Conservation (phyloP, 2,113 vertebrate species). For the Mormyrus iriodes region DNA sequence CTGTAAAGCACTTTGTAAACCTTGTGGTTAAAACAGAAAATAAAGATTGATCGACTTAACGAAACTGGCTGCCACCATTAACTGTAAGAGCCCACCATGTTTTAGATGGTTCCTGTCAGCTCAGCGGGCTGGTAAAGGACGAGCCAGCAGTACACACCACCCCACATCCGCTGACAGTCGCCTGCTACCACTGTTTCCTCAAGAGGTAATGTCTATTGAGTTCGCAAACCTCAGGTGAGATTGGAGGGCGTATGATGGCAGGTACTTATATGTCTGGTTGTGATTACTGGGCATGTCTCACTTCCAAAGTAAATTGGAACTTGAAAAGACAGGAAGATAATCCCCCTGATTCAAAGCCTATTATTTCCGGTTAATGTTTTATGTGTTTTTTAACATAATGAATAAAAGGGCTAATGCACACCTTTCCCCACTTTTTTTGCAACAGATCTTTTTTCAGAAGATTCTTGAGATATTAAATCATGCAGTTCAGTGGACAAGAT, state of each 20-base stretch:
- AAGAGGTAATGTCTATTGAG: slow-evolving; percentile 35
- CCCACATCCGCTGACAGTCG: slow-evolving; percentile 9
- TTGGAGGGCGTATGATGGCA: background rate
- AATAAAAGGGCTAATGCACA: background rate
- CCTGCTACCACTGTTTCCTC: slow-evolving; percentile 3
- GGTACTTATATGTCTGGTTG: background rate
- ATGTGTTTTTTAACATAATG: background rate
- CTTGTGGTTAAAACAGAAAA: background rate
- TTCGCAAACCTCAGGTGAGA: slow-evolving; percentile 26
- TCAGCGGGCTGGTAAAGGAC: slow-evolving; percentile 38
- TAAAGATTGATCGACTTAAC: background rate
- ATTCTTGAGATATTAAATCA: slow-evolving; percentile 5
- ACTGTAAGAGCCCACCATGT: background rate
- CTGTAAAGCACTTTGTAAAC: background rate
- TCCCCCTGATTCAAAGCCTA: background rate
- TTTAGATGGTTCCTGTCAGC: background rate
- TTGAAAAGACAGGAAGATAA: background rate
- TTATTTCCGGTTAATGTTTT: background rate
- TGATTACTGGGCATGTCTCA: background rate
- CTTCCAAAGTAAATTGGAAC: background rate
- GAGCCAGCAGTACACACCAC: slow-evolving; percentile 15
- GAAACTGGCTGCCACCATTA: background rate
- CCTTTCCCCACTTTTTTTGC: background rate
- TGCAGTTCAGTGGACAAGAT: background rate
- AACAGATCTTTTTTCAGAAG: background rate